These are phyloP conservation scores for Sebastes steindachneri DNA, from an alignment of 2,797 vertebrate species.

Conservation along the genomic window DNA sequence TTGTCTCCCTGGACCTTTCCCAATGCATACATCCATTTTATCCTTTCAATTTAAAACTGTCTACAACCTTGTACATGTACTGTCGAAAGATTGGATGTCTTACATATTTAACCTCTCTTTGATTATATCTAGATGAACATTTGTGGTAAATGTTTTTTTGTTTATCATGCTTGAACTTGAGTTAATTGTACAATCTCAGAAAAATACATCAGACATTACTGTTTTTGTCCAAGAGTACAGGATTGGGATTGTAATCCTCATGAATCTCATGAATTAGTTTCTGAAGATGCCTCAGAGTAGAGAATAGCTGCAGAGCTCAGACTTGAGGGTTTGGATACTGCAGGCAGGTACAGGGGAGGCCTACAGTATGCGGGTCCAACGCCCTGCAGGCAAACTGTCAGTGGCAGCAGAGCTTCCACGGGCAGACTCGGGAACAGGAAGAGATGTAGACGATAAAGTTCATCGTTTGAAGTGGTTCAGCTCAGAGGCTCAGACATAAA, in stretches of 20 bases:
- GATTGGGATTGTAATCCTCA: not conserved
- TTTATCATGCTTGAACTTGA: not conserved
- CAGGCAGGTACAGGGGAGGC: conserved; percentile 48
- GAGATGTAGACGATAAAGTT: conserved; percentile 71
- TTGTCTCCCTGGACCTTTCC: not conserved
- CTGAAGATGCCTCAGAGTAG: conserved; percentile 25
- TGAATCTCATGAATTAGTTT: conserved; percentile 18
- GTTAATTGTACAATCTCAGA: conserved; percentile 1
- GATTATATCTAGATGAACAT: conserved; percentile 2
- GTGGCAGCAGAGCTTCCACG: conserved; percentile 39
- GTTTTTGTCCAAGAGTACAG: conserved; percentile 3
- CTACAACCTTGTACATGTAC: not conserved
- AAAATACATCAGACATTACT: conserved; percentile 1
- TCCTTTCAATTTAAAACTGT: not conserved
- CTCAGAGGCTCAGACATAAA: conserved; percentile 61
- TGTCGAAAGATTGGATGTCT: not conserved
- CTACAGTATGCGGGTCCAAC: conserved; percentile 21
- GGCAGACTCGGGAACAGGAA: conserved; percentile 64
- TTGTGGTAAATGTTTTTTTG: not conserved
- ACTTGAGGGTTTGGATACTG: conserved; percentile 16
- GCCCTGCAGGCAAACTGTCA: conserved; percentile 56
- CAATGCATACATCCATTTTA: not conserved
- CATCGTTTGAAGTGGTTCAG: conserved; percentile 71
- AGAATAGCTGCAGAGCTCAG: conserved; percentile 19
- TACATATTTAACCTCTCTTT: not conserved